Evolutionary conservation across 1,140 invertebrate species (phyloP).

Genomic region (Brachionus plicatilis): DNA sequence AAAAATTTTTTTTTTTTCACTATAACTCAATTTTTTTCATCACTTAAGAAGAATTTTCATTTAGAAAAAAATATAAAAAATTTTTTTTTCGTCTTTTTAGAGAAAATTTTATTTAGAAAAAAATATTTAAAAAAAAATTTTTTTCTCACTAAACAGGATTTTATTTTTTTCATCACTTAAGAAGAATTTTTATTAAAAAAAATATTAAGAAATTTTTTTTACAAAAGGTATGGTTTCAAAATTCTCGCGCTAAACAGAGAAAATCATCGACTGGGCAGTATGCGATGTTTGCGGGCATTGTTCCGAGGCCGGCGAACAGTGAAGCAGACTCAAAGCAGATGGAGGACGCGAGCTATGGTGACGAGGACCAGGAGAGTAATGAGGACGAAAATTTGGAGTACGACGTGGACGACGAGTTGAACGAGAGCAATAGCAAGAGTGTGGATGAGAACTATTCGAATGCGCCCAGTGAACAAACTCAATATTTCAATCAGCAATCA

Average conservation of each 20-base stretch:
- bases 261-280: background rate
- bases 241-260: conserved; percentile 91
- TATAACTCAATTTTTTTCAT: background rate
- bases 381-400: conserved; percentile 21
- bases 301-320: background rate
- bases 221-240: conserved; percentile 96
- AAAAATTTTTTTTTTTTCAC: background rate
- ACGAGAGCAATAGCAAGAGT: background rate
- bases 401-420: conserved; percentile 4
- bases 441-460: conserved; percentile 18
- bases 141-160: no score
- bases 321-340: background rate
- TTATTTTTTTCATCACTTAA: no score
- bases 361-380: background rate
- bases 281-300: background rate
- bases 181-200: no score
- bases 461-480: background rate
- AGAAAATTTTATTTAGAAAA: background rate
- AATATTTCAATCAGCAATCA: conserved; percentile 5
- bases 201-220: background rate
- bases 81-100: background rate
- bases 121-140: no score
- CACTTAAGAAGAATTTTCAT: background rate
- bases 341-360: background rate
- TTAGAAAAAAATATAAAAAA: no score